Base-by-base conservation (phyloP, 2,797 vertebrate genomes). In the Sphenodon punctatus region DNA sequence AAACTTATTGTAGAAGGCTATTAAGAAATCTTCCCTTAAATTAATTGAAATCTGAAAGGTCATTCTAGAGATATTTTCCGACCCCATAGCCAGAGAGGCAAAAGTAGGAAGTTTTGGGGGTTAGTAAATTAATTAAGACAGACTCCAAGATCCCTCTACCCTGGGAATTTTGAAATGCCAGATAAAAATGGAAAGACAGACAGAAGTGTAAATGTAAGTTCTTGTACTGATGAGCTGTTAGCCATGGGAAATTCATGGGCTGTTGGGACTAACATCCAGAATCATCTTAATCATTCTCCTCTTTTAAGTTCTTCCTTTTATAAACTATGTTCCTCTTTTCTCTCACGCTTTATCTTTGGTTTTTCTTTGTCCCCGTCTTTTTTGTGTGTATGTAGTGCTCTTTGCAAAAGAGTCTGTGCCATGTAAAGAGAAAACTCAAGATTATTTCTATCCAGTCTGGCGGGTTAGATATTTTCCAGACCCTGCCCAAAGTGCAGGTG, bases 21-120 rank as follows among this genome's bases (percentile, higher is more conserved):
- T 91, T 88, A 89, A 78, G 67, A 89, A 91, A 84, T 79, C 81
- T 79, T 82, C 71, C 36, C 20, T 82, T 82, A 79, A 83, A 79
- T 90, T 88, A 87, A 86, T 89, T 80, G 30, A n/a, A 67, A 56
- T 10, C 67, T 84, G 42, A 91, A 87, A 90, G 60, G 72, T 88
- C 73, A 73, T 22, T 65, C 69, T 63, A 89, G 67, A 78, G 56
- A 53, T 22, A 2, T 49, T 80, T 65, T 88, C 36, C 75, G 78
- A 38, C 66, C 75, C 78, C 68, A 67, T 79, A 81, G 32, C 36
- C 65, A 76, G 81, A 76, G 45, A 87, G 77, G 75, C 76, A 41
- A 84, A 75, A 82, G 36, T 67, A 84, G 32, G 10, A 55, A 86
- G 30, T 43, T 89, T 90, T 84, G 60, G 70, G 27, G 27, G n/a